A percentile compares a stretch with the other conserved stretches of the same genome.
Conservation (phyloP, 2,113 vertebrate genomes). For the Fregetta grallaria region DNA sequence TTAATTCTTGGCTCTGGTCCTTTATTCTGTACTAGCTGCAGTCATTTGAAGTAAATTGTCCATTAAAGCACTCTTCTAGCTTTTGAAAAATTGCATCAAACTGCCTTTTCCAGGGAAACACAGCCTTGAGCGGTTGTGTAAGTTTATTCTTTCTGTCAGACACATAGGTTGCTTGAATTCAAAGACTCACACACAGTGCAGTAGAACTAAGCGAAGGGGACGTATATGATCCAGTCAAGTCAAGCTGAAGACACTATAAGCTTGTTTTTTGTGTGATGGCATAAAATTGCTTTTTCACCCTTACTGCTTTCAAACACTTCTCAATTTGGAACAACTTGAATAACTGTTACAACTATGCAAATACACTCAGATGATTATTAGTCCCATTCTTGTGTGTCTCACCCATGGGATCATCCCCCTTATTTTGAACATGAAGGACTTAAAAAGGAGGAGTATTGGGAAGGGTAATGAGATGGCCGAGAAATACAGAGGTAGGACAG, state of each 20-base stretch:
- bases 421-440: neutral
- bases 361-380: neutral
- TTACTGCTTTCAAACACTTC: neutral
- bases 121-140: conserved; percentile 4
- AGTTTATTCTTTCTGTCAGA: conserved; percentile 57
- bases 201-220: neutral
- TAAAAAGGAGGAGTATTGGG: neutral
- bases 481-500: neutral
- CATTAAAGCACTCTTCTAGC: conserved; percentile 60
- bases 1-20: conserved; percentile 23
- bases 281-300: neutral
- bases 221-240: neutral
- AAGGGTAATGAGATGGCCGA: neutral
- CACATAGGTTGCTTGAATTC: conserved; percentile 19
- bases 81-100: conserved; percentile 70
- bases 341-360: neutral
- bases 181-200: neutral
- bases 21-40: conserved; percentile 61
- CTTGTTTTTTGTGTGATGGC: neutral
- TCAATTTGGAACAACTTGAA: neutral
- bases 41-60: conserved; percentile 69
- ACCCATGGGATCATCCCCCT: fast-evolving
- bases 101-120: conserved; percentile 45
- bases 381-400: fast-evolving
- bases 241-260: neutral